Conservation (phyloP, 2,113 vertebrate species). For the Cynopterus brachyotis region DNA sequence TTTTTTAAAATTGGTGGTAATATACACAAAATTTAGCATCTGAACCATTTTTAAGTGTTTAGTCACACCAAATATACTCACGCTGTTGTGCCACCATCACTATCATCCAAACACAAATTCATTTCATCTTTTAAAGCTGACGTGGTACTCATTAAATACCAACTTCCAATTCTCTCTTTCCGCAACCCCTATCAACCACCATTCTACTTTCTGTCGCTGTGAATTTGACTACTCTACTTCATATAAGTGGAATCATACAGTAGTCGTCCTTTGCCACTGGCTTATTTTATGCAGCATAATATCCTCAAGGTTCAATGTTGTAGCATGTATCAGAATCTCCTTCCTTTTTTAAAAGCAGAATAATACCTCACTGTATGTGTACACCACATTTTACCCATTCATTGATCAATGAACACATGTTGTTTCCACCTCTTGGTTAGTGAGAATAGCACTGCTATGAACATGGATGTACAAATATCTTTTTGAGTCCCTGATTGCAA, state of each 20-base stretch:
- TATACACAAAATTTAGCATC: not conserved
- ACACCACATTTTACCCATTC: not conserved
- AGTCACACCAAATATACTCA: not conserved
- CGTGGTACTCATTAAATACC: not conserved
- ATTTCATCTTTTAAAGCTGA: not conserved
- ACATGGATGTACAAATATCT: no score
- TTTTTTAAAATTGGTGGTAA: not conserved
- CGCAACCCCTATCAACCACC: not conserved
- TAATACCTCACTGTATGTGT: not conserved
- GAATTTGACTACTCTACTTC: not conserved
- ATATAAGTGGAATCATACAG: not conserved
- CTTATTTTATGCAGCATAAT: not conserved
- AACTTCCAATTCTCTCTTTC: not conserved
- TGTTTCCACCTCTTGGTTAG: not conserved
- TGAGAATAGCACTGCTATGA: not conserved
- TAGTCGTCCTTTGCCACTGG: not conserved
- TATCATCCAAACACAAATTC: not conserved
- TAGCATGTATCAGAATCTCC: not conserved
- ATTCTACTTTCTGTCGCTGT: not conserved
- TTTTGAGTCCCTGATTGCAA: not conserved
- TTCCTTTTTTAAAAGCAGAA: not conserved
- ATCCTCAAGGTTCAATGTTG: not conserved
- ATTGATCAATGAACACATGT: not conserved
- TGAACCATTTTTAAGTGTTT: not conserved
- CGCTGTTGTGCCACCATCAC: not conserved